These are phyloP conservation scores for Mobula hypostoma DNA, from an alignment of 2,113 vertebrate genomes.

Conservation along the genomic window DNA sequence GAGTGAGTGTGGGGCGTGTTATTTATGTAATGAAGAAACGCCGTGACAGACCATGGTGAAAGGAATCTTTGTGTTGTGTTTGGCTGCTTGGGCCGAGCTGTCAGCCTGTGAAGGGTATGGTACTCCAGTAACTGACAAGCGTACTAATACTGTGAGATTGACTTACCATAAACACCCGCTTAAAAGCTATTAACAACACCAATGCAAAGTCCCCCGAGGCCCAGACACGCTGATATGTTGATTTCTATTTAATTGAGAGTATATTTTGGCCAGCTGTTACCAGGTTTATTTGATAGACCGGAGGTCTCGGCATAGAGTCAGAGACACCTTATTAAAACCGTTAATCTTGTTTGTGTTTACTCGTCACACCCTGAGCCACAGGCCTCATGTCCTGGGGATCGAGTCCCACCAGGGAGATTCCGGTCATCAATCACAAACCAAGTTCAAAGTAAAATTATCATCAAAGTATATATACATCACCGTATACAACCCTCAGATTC, in stretches of 20 bases:
- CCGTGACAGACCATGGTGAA: neutral
- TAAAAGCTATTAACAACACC: neutral
- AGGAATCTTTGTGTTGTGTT: neutral
- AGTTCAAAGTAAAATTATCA: too few relatives aligned
- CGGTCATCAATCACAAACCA: too few relatives aligned
- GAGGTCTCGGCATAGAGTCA: neutral
- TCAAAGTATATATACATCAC: too few relatives aligned
- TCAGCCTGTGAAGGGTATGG: too few relatives aligned
- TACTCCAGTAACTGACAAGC: neutral
- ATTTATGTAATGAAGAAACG: neutral
- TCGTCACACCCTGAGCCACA: neutral
- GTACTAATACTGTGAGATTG: neutral
- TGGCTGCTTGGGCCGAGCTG: neutral
- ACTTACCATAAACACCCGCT: neutral
- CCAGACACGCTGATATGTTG: neutral
- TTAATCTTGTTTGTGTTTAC: neutral
- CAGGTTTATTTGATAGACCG: neutral
- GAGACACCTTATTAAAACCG: neutral
- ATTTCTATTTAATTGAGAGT: constrained; percentile 10
- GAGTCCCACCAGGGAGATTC: too few relatives aligned
- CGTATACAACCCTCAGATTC: too few relatives aligned
- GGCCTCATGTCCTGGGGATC: too few relatives aligned
- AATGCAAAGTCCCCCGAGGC: neutral
- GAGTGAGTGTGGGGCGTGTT: neutral
- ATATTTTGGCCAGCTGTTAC: constrained; percentile 12